Percentiles rank a stretch among this genome's conserved stretches.
Conservation (phyloP, 92 coral and sea anemone species). For the Epizoanthus illoricatus region DNA sequence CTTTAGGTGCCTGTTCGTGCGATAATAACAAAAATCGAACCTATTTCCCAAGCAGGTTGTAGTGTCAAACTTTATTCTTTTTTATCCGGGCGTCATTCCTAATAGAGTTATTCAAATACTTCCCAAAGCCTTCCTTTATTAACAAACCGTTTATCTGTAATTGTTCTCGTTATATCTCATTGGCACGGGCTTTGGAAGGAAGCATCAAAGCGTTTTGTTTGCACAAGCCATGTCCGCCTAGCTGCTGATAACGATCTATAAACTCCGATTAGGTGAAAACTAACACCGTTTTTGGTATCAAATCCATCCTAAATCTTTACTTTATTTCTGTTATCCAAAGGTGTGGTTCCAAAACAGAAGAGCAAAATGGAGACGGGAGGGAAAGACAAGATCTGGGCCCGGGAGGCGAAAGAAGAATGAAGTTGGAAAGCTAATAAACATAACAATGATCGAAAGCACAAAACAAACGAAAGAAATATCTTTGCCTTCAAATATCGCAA, state of each 20-base stretch:
- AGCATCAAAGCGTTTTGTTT: conserved; percentile 19
- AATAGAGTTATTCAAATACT: not conserved
- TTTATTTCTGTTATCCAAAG: conserved; percentile 44
- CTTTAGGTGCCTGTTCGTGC: too few relatives aligned
- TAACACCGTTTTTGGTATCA: not conserved
- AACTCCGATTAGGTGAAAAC: conserved; percentile 2
- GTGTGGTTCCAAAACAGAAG: conserved; percentile 99
- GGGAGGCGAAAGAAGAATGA: conserved; percentile 90
- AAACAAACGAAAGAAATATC: conserved; percentile 5
- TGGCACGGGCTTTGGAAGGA: conserved; percentile 16
- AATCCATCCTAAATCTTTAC: not conserved
- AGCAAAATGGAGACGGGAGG: conserved; percentile 90
- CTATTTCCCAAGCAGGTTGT: not conserved
- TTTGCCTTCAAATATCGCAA: not conserved
- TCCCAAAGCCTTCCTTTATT: not conserved
- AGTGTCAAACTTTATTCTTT: not conserved
- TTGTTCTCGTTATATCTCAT: not conserved
- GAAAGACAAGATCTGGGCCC: conserved; percentile 87
- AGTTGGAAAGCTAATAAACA: conserved; percentile 59
- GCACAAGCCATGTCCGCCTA: conserved; percentile 20
- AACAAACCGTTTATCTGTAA: not conserved
- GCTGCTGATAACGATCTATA: conserved; percentile 31
- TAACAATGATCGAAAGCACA: conserved; percentile 4
- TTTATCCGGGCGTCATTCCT: not conserved
- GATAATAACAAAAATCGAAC: not conserved